Conservation (phyloP, 2,888 invertebrate species). For the Elegia similella region DNA sequence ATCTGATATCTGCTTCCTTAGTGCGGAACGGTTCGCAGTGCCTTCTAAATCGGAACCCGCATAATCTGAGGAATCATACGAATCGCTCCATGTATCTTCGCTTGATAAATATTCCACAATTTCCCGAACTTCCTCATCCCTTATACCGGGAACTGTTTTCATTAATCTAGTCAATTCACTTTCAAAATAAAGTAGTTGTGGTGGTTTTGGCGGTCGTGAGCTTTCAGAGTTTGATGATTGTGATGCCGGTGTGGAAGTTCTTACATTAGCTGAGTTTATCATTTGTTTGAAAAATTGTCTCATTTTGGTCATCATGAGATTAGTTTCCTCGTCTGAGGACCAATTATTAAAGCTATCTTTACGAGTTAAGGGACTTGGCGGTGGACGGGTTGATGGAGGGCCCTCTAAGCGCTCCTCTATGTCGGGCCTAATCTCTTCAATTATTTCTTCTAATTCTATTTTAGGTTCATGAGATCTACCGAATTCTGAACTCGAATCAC, state of each 20-base stretch:
- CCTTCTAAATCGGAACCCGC: slow-evolving; percentile 93
- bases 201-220: slow-evolving; percentile 87
- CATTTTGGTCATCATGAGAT: slow-evolving; percentile 97
- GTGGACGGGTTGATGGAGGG: slow-evolving; percentile 77
- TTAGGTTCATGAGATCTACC: slow-evolving; percentile 77
- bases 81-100: slow-evolving; percentile 96
- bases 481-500: slow-evolving; percentile 78
- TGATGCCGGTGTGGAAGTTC: slow-evolving; percentile 79
- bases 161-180: slow-evolving; percentile 93
- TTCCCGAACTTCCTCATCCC: slow-evolving; percentile 94
- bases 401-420: slow-evolving; percentile 71
- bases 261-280: slow-evolving; percentile 85
- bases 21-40: slow-evolving; percentile 83
- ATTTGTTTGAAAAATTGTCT: slow-evolving; percentile 95
- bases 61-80: slow-evolving; percentile 95
- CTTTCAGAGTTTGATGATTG: slow-evolving; percentile 82
- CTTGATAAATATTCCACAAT: slow-evolving; percentile 96
- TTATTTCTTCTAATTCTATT: slow-evolving; percentile 81
- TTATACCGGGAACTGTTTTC: slow-evolving; percentile 95
- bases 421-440: slow-evolving; percentile 82
- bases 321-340: slow-evolving; percentile 97
- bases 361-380: slow-evolving; percentile 84
- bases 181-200: slow-evolving; percentile 93
- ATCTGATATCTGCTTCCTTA: slow-evolving; percentile 92
- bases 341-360: slow-evolving; percentile 96